Evolutionary conservation across 2,888 invertebrate genomes (phyloP), one percentile per base, ranked within the genome.

Genomic region (Parnassius glacialis): DNA sequence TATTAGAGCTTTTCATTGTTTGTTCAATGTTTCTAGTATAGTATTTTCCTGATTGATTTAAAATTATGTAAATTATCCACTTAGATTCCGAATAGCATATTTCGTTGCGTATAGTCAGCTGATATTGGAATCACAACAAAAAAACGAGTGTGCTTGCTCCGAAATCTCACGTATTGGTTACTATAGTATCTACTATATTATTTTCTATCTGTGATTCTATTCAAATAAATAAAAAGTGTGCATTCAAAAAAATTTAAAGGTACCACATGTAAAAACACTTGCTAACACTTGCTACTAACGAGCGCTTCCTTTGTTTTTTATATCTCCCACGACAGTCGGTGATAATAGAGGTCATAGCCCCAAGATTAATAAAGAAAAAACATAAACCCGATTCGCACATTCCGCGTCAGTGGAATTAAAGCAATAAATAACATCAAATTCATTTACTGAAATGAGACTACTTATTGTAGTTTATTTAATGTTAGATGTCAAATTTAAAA

Each of bases 271-370:
- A 47, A 48, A 50, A 60, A 50, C 25, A 10, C 41, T 5, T 52
- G 12, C 12, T 16, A 52, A 55, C 43, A 42, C 59, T 59, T 48
- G 59, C 52, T 51, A 54, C 25, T 50, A 51, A 11, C 42, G 56
- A 51, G 16, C 43, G 52, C 9, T 54, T 45, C 50, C 56, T 52
- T 60, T 53, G 59, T 57, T 59, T 63, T 63, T 63, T 62, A 51
- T 60, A 52, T 57, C 59, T 57, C 56, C 52, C 59, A 63, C 55
- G 62, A 59, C 59, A 64, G 63, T 59, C 59, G 59, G 48, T 48
- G 63, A 64, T 64, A 64, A 60, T 64, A 16, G 63, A 64, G 59
- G 63, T 64, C 63, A 64, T 57, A 64, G 63, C 52, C 63, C 63
- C 57, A 53, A 59, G 59, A 57, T 64, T 64, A 64, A 64, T 64